phyloP scores from a whole-genome alignment of 2,797 vertebrate species.

The Anguilla obscura region DNA sequence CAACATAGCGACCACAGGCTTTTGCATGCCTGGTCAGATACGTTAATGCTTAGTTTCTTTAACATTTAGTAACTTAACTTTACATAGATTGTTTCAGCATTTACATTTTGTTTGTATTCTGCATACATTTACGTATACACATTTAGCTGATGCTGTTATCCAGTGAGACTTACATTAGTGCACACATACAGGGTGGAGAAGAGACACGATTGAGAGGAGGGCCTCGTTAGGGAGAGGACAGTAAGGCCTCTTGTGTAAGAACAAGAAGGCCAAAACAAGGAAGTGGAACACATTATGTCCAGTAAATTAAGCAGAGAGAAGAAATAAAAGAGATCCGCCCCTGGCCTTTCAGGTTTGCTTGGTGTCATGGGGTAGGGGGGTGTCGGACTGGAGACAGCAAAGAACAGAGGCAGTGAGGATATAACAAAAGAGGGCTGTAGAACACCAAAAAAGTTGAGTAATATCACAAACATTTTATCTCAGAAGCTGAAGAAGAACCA shows the following conservation, averaged over 20 bases:
- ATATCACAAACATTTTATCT: not conserved
- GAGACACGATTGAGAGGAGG: not conserved
- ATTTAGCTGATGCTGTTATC: not conserved
- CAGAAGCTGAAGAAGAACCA: not conserved
- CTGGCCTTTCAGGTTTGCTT: no score
- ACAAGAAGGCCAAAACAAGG: no score
- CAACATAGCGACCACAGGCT: not conserved
- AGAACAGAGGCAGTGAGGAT: no score
- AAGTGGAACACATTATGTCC: no score
- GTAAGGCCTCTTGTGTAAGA: no score
- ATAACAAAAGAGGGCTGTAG: no score
- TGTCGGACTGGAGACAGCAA: no score
- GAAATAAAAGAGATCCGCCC: no score
- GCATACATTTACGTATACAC: not conserved
- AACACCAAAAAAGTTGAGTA: no score
- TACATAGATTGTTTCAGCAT: not conserved
- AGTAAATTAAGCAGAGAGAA: no score
- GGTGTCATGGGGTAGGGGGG: no score
- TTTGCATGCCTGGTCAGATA: not conserved
- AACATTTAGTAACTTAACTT: not conserved
- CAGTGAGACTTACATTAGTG: not conserved
- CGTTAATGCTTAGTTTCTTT: not conserved
- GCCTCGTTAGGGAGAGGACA: not conserved
- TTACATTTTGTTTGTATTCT: not conserved
- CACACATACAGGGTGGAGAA: not conserved